A percentile compares a stretch with the other conserved stretches of the same genome.
phyloP scores from a whole-genome alignment of 1,140 invertebrate genomes.

The Mycetomoellerius zeteki region DNA sequence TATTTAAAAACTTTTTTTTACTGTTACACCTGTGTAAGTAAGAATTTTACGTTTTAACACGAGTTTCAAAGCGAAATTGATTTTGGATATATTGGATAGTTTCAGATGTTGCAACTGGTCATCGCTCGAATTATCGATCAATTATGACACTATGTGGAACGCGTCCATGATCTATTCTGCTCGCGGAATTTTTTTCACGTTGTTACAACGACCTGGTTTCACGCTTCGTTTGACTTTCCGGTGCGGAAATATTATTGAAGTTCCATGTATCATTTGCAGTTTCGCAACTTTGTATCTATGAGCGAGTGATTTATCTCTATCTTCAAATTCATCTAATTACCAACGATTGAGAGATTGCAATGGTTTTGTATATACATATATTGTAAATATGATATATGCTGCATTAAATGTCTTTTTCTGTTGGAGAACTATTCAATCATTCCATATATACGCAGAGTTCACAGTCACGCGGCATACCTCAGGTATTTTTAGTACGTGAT shows the following conservation, averaged over 20 bases:
- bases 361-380: background rate
- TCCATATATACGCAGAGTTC: conserved; percentile 11
- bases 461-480: conserved; percentile 40
- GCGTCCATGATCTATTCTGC: conserved; percentile 19
- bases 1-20: too few species aligned
- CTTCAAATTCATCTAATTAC: background rate
- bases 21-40: background rate
- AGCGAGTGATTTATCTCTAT: background rate
- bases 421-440: background rate
- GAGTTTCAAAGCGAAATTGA: background rate
- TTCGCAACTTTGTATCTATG: conserved; percentile 40
- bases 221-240: conserved; percentile 85
- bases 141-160: conserved; percentile 52
- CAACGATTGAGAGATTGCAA: background rate
- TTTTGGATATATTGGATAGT: background rate
- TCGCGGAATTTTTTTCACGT: conserved; percentile 47
- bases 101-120: background rate
- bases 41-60: background rate
- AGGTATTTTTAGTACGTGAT: conserved; percentile 79
- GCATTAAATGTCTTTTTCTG: conserved; percentile 20
- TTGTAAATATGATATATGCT: background rate
- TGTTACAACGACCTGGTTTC: conserved; percentile 82
- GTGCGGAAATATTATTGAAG: conserved; percentile 77
- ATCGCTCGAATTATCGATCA: conserved; percentile 8
- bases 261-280: conserved; percentile 50